Base-by-base conservation (phyloP, 2,113 vertebrate genomes). In the Lathamus discolor region DNA sequence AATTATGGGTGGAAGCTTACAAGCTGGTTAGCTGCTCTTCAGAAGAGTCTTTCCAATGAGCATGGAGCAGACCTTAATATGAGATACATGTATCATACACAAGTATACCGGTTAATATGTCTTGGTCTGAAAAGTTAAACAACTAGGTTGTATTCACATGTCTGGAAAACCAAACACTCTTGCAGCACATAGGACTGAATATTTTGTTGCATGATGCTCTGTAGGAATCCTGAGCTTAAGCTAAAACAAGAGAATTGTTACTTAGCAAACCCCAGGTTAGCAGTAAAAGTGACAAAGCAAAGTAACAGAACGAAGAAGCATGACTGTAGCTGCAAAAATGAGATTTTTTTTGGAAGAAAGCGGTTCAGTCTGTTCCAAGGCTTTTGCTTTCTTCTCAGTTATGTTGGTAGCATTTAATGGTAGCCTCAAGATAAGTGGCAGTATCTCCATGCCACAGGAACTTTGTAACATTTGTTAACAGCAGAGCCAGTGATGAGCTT, bases 151-250 rank as follows among this genome's bases (percentile, higher is more conserved):
- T 6, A 52, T 90, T 54, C 76, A 57, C 62, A 76, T 59, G 11
- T 83, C 44, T 62, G 74, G 57, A 44, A 92, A 69, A 43, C 4
- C 14, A 55, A 74, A 66, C 16, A 10, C 14, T 23, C 8, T 7
- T 17, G 4, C 15, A 66, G 39, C 11, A 27, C 0, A 0, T 1
- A 77, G 57, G 7, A 41, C 14, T 8, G 57, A 59, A 0, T 55
- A 41, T 87, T 90, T 51, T 49, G 20, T 87, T 76, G 24, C 48
- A n/a, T 13, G 66, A 7, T 54, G 49, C 59, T 78, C 77, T n/a
- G 31, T 27, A 83, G 78, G 44, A 88, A 70, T 68, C 44, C 49
- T 87, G 41, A 77, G 11, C 19, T 90, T 66, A 74, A 92, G 83
- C 51, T 13, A 84, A 91, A 79, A 27, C 28, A 79, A 55, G 29